Base-by-base conservation (phyloP, 2,888 invertebrate genomes). In the Nomada ferruginata region DNA sequence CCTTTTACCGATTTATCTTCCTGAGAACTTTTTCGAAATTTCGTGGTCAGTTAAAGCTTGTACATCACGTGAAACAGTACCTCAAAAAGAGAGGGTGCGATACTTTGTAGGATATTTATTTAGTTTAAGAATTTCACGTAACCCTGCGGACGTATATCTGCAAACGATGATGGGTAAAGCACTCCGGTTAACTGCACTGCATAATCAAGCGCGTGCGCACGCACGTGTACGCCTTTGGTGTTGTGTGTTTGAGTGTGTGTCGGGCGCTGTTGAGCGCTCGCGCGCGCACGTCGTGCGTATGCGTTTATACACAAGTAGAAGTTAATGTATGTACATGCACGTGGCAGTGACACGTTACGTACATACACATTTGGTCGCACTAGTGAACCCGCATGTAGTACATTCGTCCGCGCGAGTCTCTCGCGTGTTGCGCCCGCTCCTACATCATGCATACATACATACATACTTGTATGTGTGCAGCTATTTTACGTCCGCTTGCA, bases 141-240 rank as follows among this genome's bases (percentile, higher is more conserved):
- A 50, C 29, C 20, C 52, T 18, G 42, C 53, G 50, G 61, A 66
- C 63, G 59, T 78, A 66, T 53, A 72, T 44, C 74, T 59, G 66
- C 36, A 47, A 69, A 70, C 36, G 60, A 23, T 11, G 26, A 26
- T 85, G 79, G 81, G 72, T 85, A 76, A 85, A 84, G 79, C 71
- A 82, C 77, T 82, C 53, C 52, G 76, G 65, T 83, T 65, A 79
- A 74, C 75, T 75, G 76, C 79, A 76, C 81, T 77, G 87, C 83
- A 84, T 83, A 84, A 79, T 69, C 76, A 83, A 75, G 87, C 87
- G 87, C 76, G 82, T 79, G 82, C 86, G 85, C 86, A 74, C 77
- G 74, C 76, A 72, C 78, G 78, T 76, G 78, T 77, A 69, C 68
- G 69, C 50, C 69, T 77, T 59, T 81, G 72, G 57, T 65, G 42